These are phyloP conservation scores for Drosophila mayaguana DNA, from an alignment of 2,888 invertebrate species.

Conservation along the genomic window DNA sequence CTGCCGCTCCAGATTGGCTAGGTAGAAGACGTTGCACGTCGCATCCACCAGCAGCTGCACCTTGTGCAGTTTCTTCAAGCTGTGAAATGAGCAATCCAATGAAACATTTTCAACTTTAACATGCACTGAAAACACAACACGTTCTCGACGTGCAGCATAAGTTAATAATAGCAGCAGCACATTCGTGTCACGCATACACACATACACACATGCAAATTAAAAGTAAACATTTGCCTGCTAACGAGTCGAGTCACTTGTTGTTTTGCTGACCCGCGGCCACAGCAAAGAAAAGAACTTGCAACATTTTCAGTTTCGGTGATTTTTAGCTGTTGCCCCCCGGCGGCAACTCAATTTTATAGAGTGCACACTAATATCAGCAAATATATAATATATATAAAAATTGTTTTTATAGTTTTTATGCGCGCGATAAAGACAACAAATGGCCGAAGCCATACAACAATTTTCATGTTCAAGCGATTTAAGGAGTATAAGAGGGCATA, in stretches of 20 bases:
- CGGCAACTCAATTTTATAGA: slow-evolving; percentile 39
- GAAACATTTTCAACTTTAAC: slow-evolving; percentile 5
- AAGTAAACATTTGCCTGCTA: slow-evolving; percentile 33
- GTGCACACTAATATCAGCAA: slow-evolving; percentile 6
- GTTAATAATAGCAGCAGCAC: slow-evolving; percentile 53
- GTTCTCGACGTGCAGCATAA: slow-evolving; percentile 29
- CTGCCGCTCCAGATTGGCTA: slow-evolving; percentile 87
- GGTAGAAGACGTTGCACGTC: slow-evolving; percentile 86
- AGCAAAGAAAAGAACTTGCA: slow-evolving; percentile 21
- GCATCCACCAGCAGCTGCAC: slow-evolving; percentile 83
- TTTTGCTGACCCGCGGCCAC: slow-evolving; percentile 22
- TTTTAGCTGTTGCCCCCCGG: slow-evolving; percentile 6
- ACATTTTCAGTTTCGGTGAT: slow-evolving; percentile 16
- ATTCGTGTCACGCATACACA: slow-evolving; percentile 16
- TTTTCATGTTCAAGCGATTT: not conserved
- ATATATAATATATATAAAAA: slow-evolving; percentile 34
- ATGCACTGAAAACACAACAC: slow-evolving; percentile 9
- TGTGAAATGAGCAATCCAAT: slow-evolving; percentile 57
- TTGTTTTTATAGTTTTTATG: slow-evolving; percentile 48
- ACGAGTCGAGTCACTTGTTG: slow-evolving; percentile 21
- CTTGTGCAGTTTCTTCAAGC: slow-evolving; percentile 85
- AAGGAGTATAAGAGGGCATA: not conserved
- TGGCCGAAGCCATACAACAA: not conserved
- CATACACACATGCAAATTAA: slow-evolving; percentile 11
- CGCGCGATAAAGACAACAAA: slow-evolving; percentile 22